Evolutionary conservation across 2,888 invertebrate species (phyloP), one percentile per base, ranked within the genome.

Genomic region (Rhingia rostrata): DNA sequence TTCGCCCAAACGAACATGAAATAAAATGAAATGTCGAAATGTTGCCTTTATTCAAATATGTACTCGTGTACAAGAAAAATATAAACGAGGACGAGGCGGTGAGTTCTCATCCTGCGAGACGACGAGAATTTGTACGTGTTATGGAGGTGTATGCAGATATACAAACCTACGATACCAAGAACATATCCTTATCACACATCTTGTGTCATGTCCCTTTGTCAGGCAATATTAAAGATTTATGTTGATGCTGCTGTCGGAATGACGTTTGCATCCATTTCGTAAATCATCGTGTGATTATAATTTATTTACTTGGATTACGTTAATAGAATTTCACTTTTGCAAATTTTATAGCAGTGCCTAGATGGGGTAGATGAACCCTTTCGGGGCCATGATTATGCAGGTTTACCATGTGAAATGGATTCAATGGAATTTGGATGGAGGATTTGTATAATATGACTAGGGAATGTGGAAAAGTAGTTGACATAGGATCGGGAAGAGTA

Each of bases 1-100:
- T 67, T 53, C 54, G 30, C 43, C 66, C 54, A 83, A 73, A 73
- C 47, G 67, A 83, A 79, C 63, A 73, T 63, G 73, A 79, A 83
- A 83, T 83, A 73, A 83, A 83, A 73, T 69, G 79, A 79, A 83
- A 83, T 79, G 73, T 51, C 69, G 73, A 69, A 79, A 83, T 58
- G 63, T 69, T 79, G 33, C 14, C 41, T 54, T 54, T 67, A 73
- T 63, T 73, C 63, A 61, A 51, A 43, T 35, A 35, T 22, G 22
- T 22, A 22, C 9, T 63, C 37, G 39, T 60, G 35, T 12, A 60
- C 45, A 70, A 64, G 58, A 67, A 47, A 14, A 51, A 45, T 41
- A 70, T 61, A 73, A 53, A 37, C 14, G 47, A 49, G 1, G 66
- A 51, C 60, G 66, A 63, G 39, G 49, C 12, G 22, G 67, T 54